Percentiles rank a stretch among this genome's conserved stretches.
These are phyloP conservation scores for Acanthaster planci DNA, from an alignment of 35 echinoderm and acorn worm genomes.

Conservation along the genomic window DNA sequence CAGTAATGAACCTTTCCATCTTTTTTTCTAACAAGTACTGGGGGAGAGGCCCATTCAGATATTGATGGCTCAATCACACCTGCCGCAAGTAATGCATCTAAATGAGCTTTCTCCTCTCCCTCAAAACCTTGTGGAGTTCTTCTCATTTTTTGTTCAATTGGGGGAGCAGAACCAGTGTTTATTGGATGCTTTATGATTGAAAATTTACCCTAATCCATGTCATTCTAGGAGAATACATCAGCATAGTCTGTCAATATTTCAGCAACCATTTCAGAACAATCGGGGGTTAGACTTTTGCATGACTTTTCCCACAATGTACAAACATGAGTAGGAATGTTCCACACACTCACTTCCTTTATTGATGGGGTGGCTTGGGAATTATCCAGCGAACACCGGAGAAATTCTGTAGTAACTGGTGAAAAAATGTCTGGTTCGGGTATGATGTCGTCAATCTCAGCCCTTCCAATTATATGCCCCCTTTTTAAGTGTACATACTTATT, in stretches of 20 bases:
- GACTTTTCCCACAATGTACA: not conserved
- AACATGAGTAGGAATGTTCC: not conserved
- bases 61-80: constrained; percentile 38
- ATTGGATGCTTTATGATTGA: constrained; percentile 34
- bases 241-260: constrained; percentile 20
- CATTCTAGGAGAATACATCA: constrained; percentile 46
- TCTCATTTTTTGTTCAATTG: constrained; percentile 45
- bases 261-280: not conserved
- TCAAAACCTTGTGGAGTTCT: constrained; percentile 41
- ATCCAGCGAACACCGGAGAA: not conserved
- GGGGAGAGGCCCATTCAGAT: constrained; percentile 42
- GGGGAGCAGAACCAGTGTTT: constrained; percentile 48
- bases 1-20: constrained; percentile 30
- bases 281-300: not conserved
- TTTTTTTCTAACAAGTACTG: constrained; percentile 33
- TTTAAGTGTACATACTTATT: not conserved
- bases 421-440: not conserved
- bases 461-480: constrained; percentile 1
- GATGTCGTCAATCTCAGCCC: not conserved
- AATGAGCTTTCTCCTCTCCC: constrained; percentile 23
- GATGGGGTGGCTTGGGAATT: not conserved
- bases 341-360: not conserved
- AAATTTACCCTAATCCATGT: constrained; percentile 52
- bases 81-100: constrained; percentile 31
- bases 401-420: not conserved